Conservation (phyloP, 2,113 vertebrate genomes). For the Caracal caracal region DNA sequence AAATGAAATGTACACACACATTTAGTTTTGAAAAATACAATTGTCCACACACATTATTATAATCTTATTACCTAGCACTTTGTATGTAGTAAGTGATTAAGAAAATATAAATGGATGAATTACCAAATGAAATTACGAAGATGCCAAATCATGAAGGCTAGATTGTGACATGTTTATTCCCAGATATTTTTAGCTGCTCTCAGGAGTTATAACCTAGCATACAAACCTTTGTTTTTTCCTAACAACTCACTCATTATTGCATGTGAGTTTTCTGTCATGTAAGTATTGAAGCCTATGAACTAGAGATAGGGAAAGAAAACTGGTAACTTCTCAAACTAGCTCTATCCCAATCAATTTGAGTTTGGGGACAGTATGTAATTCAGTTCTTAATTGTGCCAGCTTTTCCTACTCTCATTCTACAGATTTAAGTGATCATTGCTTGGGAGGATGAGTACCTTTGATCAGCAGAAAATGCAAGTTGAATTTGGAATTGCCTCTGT, state of each 20-base stretch:
- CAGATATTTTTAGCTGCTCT: neutral
- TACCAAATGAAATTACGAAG: neutral
- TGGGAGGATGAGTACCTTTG: neutral
- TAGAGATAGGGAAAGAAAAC: neutral
- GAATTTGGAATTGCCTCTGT: constrained; percentile 10
- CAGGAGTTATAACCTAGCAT: neutral
- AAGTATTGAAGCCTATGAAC: neutral
- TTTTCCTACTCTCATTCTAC: neutral
- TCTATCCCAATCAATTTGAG: neutral
- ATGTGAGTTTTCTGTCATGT: neutral
- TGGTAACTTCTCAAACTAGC: neutral
- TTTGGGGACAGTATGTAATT: neutral
- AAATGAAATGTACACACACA: neutral
- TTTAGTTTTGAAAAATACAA: neutral
- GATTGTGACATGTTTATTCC: neutral
- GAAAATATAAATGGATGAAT: neutral
- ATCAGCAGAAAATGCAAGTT: neutral
- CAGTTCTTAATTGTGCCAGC: neutral
- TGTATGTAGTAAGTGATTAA: neutral
- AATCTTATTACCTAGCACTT: neutral
- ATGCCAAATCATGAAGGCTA: neutral
- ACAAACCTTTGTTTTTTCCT: neutral
- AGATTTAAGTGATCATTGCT: neutral
- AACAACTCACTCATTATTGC: neutral
- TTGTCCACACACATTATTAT: neutral